Evolutionary conservation across 2,113 vertebrate species (phyloP), one percentile per base, ranked within the genome.

Genomic region (Centropus bengalensis): DNA sequence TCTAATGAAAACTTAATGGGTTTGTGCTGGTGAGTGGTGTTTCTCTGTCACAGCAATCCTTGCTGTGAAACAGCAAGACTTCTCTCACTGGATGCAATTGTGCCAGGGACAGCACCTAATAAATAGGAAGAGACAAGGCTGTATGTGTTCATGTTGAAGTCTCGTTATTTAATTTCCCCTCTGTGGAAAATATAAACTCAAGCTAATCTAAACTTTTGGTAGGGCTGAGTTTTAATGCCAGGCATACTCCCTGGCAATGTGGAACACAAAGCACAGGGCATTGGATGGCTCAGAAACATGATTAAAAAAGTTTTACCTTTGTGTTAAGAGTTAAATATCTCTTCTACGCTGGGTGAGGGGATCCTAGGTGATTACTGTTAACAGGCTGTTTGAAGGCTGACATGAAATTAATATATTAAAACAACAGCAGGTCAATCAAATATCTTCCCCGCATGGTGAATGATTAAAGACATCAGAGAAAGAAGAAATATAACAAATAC

Each of bases 1-100:
- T 95, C 79, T 96, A 94, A 95, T 93, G 94, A 95, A 95, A 96
- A 74, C 45, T 77, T 95, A 96, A 96, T 95, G 71, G 92, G 47
- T 82, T 94, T 93, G 85, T 69, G 85, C 93, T 80, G 56, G 71
- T 47, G 79, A 91, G 32, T 47, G 76, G 71, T 86, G 73, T 59
- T 93, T 78, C 88, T 90, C 88, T 74, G 92, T 95, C 95, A 90
- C 71, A 63, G 90, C 28, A 91, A 88, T 91, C 90, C 84, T 81
- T 5, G 2, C 33, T 78, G 92, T 83, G 90, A 94, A 92, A 68
- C 86, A 69, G 76, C 55, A 90, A 94, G 76, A 90, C 86, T 88
- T 66, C 66, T 83, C 90, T 66, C 4, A 1, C 38, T 56, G 20
- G 32, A 42, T 51, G 42, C 69, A 82, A 76, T 89, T 1, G 0